Conservation (phyloP, 1,140 invertebrate genomes). For the Pseudomyrmex gracilis region DNA sequence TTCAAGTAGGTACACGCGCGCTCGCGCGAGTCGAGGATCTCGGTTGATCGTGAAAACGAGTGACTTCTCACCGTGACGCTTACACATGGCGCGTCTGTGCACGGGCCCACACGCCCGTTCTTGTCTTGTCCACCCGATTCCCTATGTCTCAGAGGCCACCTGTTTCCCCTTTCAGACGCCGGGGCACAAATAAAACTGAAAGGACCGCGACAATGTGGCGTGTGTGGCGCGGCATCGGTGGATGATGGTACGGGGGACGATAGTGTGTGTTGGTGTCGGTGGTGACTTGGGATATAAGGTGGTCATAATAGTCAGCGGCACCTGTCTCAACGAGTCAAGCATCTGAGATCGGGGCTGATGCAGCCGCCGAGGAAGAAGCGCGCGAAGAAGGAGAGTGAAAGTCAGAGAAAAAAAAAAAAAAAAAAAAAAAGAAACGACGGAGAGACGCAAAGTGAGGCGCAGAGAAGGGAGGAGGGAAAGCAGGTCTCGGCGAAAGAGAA, state of each 20-base stretch:
- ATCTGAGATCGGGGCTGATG: slow-evolving; percentile 73
- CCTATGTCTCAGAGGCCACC: slow-evolving; percentile 71
- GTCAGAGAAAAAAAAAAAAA: background rate
- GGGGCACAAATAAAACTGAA: slow-evolving; percentile 73
- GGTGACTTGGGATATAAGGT: slow-evolving; percentile 70
- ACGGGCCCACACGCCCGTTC: slow-evolving; percentile 45
- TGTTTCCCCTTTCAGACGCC: slow-evolving; percentile 72
- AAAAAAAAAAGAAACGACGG: background rate
- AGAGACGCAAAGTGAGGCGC: slow-evolving; percentile 1
- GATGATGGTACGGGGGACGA: slow-evolving; percentile 39
- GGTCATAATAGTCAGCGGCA: slow-evolving; percentile 76
- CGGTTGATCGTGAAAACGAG: slow-evolving; percentile 49
- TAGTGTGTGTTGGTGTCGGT: slow-evolving; percentile 58
- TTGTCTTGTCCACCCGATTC: slow-evolving; percentile 63
- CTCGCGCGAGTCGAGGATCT: background rate
- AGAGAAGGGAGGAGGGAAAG: background rate
- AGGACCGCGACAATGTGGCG: slow-evolving; percentile 72
- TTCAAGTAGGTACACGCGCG: slow-evolving; percentile 14
- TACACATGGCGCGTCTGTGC: slow-evolving; percentile 62
- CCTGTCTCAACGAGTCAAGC: slow-evolving; percentile 72
- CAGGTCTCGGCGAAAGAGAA: slow-evolving; percentile 33
- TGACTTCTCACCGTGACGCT: slow-evolving; percentile 66
- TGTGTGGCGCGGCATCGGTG: slow-evolving; percentile 61
- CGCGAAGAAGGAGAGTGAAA: slow-evolving; percentile 26
- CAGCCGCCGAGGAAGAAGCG: slow-evolving; percentile 68